Percentiles rank a stretch among this genome's conserved stretches.
These are phyloP conservation scores for Dipodomys ordii DNA, from an alignment of 2,113 vertebrate genomes.

Conservation along the genomic window DNA sequence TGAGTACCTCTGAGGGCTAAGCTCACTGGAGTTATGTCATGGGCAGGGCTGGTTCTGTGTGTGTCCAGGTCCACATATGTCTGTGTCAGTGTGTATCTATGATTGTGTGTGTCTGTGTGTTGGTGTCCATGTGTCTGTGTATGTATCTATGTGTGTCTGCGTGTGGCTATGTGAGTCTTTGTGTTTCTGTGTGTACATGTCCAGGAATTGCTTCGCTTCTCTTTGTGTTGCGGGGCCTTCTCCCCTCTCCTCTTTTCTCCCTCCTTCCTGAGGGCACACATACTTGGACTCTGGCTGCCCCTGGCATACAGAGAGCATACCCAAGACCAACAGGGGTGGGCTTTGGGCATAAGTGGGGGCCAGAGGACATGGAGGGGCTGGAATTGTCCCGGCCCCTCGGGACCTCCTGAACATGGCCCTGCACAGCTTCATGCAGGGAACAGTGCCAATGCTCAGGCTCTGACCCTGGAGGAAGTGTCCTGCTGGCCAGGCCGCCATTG, in stretches of 20 bases:
- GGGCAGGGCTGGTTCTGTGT: conserved; percentile 24
- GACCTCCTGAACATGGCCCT: neutral
- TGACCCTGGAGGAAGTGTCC: neutral
- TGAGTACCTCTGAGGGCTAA: conserved; percentile 47
- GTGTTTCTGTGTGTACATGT: neutral
- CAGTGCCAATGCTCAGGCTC: neutral
- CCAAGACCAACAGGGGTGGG: too few relatives aligned
- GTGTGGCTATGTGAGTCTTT: neutral
- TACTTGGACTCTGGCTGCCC: too few relatives aligned
- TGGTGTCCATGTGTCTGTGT: neutral
- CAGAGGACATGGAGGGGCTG: neutral
- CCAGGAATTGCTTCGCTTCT: too few relatives aligned
- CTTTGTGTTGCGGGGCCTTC: rapidly evolving
- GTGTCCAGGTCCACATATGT: neutral
- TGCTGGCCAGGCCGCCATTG: rapidly evolving
- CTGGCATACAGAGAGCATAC: rapidly evolving
- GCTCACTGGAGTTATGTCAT: conserved; percentile 53
- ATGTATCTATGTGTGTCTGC: neutral
- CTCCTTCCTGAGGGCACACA: rapidly evolving
- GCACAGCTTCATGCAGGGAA: rapidly evolving
- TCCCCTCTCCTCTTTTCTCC: neutral
- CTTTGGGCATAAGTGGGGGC: neutral
- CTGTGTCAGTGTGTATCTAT: neutral
- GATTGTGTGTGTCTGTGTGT: neutral
- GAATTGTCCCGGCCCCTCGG: neutral